These are phyloP conservation scores for Drosophila sulfurigaster DNA, from an alignment of 1,140 invertebrate species.

Conservation along the genomic window DNA sequence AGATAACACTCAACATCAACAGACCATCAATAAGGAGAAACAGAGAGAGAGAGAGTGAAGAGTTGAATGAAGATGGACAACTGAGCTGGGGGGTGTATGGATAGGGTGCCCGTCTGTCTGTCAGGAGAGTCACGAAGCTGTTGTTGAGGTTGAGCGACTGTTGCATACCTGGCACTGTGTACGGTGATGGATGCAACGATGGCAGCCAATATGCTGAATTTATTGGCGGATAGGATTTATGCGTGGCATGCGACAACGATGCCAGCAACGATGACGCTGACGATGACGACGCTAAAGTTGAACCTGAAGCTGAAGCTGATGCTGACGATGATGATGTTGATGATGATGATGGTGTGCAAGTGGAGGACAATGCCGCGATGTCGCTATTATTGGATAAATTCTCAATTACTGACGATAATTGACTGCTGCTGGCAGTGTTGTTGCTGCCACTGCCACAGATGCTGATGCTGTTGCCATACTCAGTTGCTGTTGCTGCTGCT, in stretches of 20 bases:
- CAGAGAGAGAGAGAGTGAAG: constrained; percentile 8
- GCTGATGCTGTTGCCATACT: constrained; percentile 28
- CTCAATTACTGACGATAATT: constrained; percentile 84
- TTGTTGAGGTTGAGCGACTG: constrained; percentile 38
- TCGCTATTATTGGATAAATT: constrained; percentile 84
- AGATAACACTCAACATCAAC: constrained; percentile 80
- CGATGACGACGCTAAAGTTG: constrained; percentile 3
- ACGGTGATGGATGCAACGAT: constrained; percentile 90
- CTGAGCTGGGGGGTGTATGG: constrained; percentile 11
- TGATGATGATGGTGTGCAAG: constrained; percentile 27
- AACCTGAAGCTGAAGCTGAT: constrained; percentile 17
- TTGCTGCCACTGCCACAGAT: constrained; percentile 31
- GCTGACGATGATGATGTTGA: constrained; percentile 11
- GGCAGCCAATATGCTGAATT: constrained; percentile 92
- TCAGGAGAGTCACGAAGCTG: constrained; percentile 3
- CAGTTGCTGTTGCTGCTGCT: constrained; percentile 33
- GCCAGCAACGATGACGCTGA: constrained; percentile 40
- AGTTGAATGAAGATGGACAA: constrained; percentile 58
- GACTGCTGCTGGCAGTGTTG: constrained; percentile 63
- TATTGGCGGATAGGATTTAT: constrained; percentile 90
- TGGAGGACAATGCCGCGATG: constrained; percentile 73
- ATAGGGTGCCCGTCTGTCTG: not conserved
- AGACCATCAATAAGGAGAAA: constrained; percentile 68
- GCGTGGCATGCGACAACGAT: constrained; percentile 63
- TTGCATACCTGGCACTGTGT: constrained; percentile 90